These are phyloP conservation scores for Bubo blakistoni DNA, from an alignment of 2,113 vertebrate species.

Conservation along the genomic window DNA sequence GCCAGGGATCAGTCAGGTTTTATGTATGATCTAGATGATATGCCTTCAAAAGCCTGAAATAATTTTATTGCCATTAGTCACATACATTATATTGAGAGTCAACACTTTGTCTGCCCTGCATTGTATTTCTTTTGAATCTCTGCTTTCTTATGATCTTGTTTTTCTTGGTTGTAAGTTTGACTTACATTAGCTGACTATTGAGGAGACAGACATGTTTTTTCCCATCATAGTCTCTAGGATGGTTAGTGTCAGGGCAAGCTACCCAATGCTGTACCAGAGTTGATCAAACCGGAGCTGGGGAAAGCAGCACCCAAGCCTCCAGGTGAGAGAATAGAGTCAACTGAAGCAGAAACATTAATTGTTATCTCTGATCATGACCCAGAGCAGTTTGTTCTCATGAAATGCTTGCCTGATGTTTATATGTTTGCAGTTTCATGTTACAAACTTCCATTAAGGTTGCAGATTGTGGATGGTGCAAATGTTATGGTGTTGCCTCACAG, in stretches of 20 bases:
- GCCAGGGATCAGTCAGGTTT: neutral
- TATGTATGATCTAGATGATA: neutral
- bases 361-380: neutral
- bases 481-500: neutral
- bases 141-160: neutral
- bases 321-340: neutral
- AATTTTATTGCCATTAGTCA: neutral
- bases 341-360: neutral
- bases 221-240: neutral
- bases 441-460: neutral
- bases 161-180: neutral
- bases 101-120: neutral
- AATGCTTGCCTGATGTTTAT: neutral
- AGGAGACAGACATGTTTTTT: neutral
- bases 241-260: neutral
- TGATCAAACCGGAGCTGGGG: neutral
- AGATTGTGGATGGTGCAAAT: neutral
- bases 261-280: neutral
- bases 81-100: neutral
- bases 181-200: neutral
- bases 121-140: neutral
- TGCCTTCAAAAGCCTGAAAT: neutral
- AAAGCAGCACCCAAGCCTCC: neutral
- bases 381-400: fast-evolving
- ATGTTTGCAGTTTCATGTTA: fast-evolving